Percentiles rank a stretch among this genome's conserved stretches.
These are phyloP conservation scores for Brienomyrus brachyistius DNA, from an alignment of 2,113 vertebrate species.

Conservation along the genomic window DNA sequence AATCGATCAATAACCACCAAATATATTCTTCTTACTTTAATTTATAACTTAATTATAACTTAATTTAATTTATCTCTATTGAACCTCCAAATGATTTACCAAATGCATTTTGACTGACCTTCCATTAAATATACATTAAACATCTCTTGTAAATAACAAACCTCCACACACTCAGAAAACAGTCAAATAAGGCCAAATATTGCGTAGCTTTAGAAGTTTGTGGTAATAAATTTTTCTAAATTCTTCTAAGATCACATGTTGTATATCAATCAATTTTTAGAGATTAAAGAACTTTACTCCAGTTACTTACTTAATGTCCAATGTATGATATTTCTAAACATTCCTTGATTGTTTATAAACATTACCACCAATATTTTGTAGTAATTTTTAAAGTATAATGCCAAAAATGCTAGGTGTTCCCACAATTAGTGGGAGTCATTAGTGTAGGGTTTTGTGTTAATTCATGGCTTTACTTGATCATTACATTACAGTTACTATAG, in stretches of 20 bases:
- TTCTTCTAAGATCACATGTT: too few relatives aligned
- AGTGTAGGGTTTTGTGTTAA: neutral
- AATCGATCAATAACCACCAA: neutral
- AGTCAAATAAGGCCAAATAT: neutral
- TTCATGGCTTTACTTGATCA: neutral
- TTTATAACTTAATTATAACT: neutral
- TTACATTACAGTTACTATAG: neutral
- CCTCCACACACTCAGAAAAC: neutral
- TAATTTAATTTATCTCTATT: neutral
- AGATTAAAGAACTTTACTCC: too few relatives aligned
- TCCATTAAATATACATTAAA: neutral
- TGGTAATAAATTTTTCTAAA: too few relatives aligned
- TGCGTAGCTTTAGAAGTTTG: too few relatives aligned
- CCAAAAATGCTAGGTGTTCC: too few relatives aligned
- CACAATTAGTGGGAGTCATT: too few relatives aligned
- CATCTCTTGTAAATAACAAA: neutral
- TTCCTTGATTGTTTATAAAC: too few relatives aligned
- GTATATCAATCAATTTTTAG: too few relatives aligned
- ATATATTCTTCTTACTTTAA: neutral
- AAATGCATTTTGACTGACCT: neutral
- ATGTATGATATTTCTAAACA: too few relatives aligned
- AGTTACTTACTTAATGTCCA: too few relatives aligned
- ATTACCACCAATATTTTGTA: too few relatives aligned
- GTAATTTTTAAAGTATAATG: too few relatives aligned
- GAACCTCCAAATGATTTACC: neutral